phyloP scores from a whole-genome alignment of 2,888 invertebrate species.

The Meiosimyza platycephala region DNA sequence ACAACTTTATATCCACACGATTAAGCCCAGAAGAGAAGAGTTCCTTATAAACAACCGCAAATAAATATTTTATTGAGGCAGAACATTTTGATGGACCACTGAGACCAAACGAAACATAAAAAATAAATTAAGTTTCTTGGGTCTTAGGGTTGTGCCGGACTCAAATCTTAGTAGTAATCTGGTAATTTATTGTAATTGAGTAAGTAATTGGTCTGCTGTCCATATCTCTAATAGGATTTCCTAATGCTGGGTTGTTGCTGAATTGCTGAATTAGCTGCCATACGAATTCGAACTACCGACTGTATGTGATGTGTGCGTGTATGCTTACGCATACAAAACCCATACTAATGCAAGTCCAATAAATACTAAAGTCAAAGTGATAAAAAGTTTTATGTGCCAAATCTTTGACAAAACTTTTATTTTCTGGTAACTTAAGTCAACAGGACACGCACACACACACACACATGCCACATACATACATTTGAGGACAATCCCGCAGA shows the following conservation, averaged over 20 bases:
- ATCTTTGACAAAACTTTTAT: conserved; percentile 58
- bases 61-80: conserved; percentile 10
- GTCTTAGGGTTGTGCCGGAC: conserved; percentile 1
- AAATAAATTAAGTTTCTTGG: conserved; percentile 23
- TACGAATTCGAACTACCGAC: background rate
- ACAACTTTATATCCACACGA: background rate
- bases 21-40: background rate
- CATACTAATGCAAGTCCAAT: conserved; percentile 45
- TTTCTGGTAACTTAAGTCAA: conserved; percentile 56
- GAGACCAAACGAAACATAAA: conserved; percentile 4
- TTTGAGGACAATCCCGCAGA: conserved; percentile 34
- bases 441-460: conserved; percentile 43
- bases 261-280: conserved; percentile 6
- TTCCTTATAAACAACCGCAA: background rate
- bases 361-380: conserved; percentile 57
- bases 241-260: background rate
- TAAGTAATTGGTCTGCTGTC: conserved; percentile 29
- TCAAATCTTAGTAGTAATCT: conserved; percentile 3
- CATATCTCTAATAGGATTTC: conserved; percentile 21
- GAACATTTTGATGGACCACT: conserved; percentile 10
- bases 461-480: conserved; percentile 35
- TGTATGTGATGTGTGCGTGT: background rate
- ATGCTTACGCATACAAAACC: conserved; percentile 37
- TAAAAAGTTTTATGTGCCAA: conserved; percentile 59
- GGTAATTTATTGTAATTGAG: conserved; percentile 26